Evolutionary conservation across 1,140 invertebrate genomes (phyloP), one percentile per base, ranked within the genome.

Genomic region (Galendromus occidentalis): DNA sequence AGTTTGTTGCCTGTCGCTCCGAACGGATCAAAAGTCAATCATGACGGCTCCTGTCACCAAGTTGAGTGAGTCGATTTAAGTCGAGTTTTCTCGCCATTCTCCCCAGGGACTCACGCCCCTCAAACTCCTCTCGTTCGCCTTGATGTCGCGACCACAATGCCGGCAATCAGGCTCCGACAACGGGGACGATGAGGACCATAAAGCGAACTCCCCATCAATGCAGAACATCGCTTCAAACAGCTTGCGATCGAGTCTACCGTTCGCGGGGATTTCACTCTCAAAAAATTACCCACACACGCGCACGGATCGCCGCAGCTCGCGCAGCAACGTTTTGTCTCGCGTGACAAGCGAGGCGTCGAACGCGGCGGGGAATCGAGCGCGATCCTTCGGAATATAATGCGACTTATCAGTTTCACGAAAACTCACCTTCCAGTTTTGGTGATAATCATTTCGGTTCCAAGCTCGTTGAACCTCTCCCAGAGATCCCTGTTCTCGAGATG

Each of bases 401-500:
- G 42, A 44, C 42, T 44, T 44, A n/a, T 44, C 42, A 44, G n/a
- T 44, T n/a, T 47, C 45, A 25, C 14, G 45, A 29, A 33, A 9
- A 77, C 82, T 80, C 78, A 95, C 91, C 91, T 85, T 76, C 92
- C 92, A 68, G 89, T 91, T 79, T 95, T 95, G 17, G 92, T 96
- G 76, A 96, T 95, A 76, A 96, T 95, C 92, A 96, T 96, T 76
- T 96, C 92, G 0, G 91, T 95, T 67, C 90, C 89, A 47, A 93
- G 78, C 65, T 90, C 85, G 75, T 93, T 88, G 78, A 96, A 96
- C 77, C 91, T 88, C 76, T 91, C 74, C 78, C 78, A 79, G 33
- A 79, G 69, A 12, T 75, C 69, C 64, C 72, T 76, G 22, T 76
- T 75, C 69, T 82, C 80, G 63, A 82, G 69, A 66, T 72, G 72